Base-by-base conservation (phyloP, 2,797 vertebrate genomes). In the Lithobates pipiens region DNA sequence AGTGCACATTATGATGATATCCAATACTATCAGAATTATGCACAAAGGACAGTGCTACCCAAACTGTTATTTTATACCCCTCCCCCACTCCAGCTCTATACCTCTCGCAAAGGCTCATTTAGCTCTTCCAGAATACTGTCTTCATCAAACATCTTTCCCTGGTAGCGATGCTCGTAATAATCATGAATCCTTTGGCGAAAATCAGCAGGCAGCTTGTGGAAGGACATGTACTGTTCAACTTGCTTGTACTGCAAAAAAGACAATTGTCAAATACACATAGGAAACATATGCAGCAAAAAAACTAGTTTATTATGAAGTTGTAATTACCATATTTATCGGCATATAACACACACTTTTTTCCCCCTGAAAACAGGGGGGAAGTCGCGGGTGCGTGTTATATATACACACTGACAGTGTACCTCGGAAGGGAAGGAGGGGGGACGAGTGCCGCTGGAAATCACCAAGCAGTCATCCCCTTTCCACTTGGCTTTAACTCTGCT, bases 101-200 rank as follows among this genome's bases (percentile, higher is more conserved):
- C 98, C 96, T 99, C 97, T 0, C 97, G 92, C 67, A 99, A 92
- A 0, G 98, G 98, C 91, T 98, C 98, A 0, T 96, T 99, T 76
- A 99, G 96, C 90, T 99, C 98, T 81, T 96, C 98, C 74, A 99
- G 94, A 91, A 99, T 99, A 93, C 97, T 99, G 93, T 99, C 98
- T 89, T 99, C 98, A 0, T 99, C 98, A 0, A 99, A 99, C 98
- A 99, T 99, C 94, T 99, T 99, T 90, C 98, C 98, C 90, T 99
- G 98, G 94, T 99, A 99, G 65, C 98, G 93, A 89, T 99, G 98
- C 89, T 99, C 98, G 0, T 99, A 99, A 93, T 99, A 99, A 92
- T 99, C 98, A 0, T 99, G 98, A 92, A 99, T 97, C 91, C 97
- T 98, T 94, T 99, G 98, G 10, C 98, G 95, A 93, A 99, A 98